phyloP scores from a whole-genome alignment of 2,113 vertebrate genomes.

The Jaculus jaculus region DNA sequence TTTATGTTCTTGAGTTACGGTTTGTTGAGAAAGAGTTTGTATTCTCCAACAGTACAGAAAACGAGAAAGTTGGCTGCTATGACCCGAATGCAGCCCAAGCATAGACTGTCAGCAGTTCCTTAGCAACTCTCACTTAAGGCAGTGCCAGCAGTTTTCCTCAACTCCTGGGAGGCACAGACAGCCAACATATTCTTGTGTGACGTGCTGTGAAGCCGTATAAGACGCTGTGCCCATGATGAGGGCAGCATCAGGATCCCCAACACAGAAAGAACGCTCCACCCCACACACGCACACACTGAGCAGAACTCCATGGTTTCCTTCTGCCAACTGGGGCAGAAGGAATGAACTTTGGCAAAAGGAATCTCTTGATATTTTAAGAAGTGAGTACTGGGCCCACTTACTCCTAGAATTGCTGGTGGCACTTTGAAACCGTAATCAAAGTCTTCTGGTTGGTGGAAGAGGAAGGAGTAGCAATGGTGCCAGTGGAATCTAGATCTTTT shows the following conservation, averaged over 20 bases:
- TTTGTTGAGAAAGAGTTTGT: constrained; percentile 77
- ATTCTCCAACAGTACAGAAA: constrained; percentile 71
- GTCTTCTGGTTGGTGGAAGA: constrained; percentile 57
- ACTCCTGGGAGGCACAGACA: constrained; percentile 65
- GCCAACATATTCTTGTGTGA: constrained; percentile 55
- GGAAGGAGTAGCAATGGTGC: background rate
- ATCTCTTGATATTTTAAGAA: constrained; percentile 25
- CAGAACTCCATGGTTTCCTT: constrained; percentile 63
- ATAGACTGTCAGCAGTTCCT: constrained; percentile 73
- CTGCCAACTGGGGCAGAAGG: constrained; percentile 46
- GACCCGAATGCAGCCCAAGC: constrained; percentile 57
- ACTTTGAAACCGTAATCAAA: constrained; percentile 54
- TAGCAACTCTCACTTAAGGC: constrained; percentile 74
- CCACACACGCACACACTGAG: constrained; percentile 48
- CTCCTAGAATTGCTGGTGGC: constrained; percentile 69
- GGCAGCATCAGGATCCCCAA: constrained; percentile 40
- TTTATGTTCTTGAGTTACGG: constrained; percentile 73
- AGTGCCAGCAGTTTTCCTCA: constrained; percentile 73
- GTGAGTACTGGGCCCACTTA: background rate
- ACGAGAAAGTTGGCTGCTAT: constrained; percentile 72
- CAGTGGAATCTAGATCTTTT: constrained; percentile 68
- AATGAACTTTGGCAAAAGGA: background rate
- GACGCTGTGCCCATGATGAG: background rate
- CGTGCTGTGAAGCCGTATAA: constrained; percentile 56
- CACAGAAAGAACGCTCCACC: background rate